phyloP scores from a whole-genome alignment of 2,113 vertebrate species.

The Tragelaphus scriptus region DNA sequence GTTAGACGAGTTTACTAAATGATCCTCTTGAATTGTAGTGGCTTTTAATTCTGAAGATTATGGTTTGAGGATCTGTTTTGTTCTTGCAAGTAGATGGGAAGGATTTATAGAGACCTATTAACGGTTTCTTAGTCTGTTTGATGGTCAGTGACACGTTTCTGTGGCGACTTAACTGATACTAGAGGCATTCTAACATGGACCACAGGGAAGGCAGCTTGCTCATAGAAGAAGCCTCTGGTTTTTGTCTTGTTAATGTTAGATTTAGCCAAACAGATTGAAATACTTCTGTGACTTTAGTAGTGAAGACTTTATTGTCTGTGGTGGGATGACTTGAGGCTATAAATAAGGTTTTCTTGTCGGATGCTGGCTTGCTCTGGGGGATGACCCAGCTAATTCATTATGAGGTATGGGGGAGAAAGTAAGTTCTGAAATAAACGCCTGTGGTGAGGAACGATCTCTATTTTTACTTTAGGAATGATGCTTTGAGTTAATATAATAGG shows the following conservation, averaged over 20 bases:
- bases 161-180: background rate
- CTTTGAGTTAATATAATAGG: constrained; percentile 19
- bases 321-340: background rate
- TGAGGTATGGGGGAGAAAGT: background rate
- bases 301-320: background rate
- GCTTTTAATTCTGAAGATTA: background rate
- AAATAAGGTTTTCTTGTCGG: background rate
- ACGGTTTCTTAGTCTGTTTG: background rate
- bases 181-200: background rate
- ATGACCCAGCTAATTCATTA: background rate
- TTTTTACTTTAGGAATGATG: constrained; percentile 8
- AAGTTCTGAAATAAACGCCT: background rate
- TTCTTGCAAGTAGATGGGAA: background rate
- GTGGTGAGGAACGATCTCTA: background rate
- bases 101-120: background rate
- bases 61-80: constrained; percentile 22
- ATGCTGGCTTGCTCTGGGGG: background rate
- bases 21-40: background rate
- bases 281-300: background rate
- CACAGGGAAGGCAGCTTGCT: background rate
- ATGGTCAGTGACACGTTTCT: background rate
- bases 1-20: background rate
- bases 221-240: background rate
- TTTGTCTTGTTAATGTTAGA: background rate
- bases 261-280: background rate